Percentiles rank a stretch among this genome's conserved stretches.
Evolutionary conservation across 1,140 invertebrate genomes (phyloP).

Genomic region (Drosophila oshimai): DNA sequence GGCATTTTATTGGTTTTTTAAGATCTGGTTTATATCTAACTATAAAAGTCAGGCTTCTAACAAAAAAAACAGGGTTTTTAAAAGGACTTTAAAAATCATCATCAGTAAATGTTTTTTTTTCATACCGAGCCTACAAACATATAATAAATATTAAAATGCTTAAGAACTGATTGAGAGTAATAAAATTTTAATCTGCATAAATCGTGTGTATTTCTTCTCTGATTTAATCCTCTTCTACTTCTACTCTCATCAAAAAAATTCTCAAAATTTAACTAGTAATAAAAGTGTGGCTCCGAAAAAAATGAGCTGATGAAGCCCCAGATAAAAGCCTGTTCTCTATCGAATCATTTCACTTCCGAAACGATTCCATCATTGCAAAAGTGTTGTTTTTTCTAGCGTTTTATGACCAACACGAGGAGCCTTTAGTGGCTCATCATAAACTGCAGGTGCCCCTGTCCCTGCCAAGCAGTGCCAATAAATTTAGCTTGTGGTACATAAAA

Average conservation of each 20-base stretch:
- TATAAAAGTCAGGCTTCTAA: neutral
- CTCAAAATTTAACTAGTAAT: too few relatives aligned
- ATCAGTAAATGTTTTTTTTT: too few relatives aligned
- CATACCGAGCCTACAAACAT: too few relatives aligned
- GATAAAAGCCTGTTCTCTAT: neutral
- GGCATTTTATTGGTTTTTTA: neutral
- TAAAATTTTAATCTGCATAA: too few relatives aligned
- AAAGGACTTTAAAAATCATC: too few relatives aligned
- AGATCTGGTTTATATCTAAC: neutral
- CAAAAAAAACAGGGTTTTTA: too few relatives aligned
- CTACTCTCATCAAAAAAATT: too few relatives aligned
- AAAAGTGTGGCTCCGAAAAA: neutral
- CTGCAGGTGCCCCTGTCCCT: conserved; percentile 6
- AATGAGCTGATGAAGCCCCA: neutral
- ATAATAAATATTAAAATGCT: too few relatives aligned
- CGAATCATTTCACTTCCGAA: conserved; percentile 3
- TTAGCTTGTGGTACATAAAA: conserved; percentile 63
- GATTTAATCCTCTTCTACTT: too few relatives aligned
- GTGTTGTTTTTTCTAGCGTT: neutral
- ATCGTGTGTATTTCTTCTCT: too few relatives aligned
- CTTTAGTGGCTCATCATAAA: conserved; percentile 14
- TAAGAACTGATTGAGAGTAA: too few relatives aligned
- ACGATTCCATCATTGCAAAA: neutral
- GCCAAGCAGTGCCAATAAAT: conserved; percentile 57
- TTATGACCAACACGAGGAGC: conserved; percentile 8